Percentiles rank a stretch among this genome's conserved stretches.
phyloP scores from a whole-genome alignment of 2,888 invertebrate genomes.

The Rambutsinella grinnellia region DNA sequence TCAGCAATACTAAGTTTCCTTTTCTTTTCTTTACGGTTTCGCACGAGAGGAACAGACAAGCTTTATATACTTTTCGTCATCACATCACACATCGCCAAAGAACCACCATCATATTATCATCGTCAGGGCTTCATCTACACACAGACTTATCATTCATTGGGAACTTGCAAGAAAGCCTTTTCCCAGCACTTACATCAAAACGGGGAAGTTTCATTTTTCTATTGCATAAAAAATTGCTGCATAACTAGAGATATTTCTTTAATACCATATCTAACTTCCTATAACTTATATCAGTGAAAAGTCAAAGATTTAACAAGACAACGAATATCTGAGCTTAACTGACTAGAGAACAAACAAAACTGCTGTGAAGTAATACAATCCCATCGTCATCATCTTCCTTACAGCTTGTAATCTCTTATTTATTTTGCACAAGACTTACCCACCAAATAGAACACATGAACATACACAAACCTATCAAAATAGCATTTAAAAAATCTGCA shows the following conservation, averaged over 20 bases:
- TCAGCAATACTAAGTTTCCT: not conserved
- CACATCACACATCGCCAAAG: not conserved
- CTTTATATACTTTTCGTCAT: not conserved
- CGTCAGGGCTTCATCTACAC: not conserved
- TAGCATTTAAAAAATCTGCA: too few species aligned
- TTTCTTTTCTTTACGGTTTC: not conserved
- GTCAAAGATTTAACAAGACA: too few species aligned
- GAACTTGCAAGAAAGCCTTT: conserved; percentile 48
- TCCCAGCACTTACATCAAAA: conserved; percentile 52
- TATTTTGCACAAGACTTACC: not conserved
- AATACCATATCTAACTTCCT: too few species aligned
- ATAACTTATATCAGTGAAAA: too few species aligned
- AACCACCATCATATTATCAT: too few species aligned
- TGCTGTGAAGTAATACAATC: not conserved
- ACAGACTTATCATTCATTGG: conserved; percentile 39
- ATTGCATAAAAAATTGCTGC: not conserved
- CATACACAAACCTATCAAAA: not conserved
- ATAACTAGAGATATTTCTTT: not conserved
- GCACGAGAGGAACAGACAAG: not conserved
- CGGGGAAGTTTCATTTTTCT: not conserved
- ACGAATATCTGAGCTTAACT: too few species aligned
- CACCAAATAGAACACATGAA: not conserved
- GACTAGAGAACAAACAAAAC: not conserved
- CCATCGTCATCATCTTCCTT: not conserved
- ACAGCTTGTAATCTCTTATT: not conserved